phyloP scores from a whole-genome alignment of 2,113 vertebrate genomes.

The Phaethornis superciliosus region DNA sequence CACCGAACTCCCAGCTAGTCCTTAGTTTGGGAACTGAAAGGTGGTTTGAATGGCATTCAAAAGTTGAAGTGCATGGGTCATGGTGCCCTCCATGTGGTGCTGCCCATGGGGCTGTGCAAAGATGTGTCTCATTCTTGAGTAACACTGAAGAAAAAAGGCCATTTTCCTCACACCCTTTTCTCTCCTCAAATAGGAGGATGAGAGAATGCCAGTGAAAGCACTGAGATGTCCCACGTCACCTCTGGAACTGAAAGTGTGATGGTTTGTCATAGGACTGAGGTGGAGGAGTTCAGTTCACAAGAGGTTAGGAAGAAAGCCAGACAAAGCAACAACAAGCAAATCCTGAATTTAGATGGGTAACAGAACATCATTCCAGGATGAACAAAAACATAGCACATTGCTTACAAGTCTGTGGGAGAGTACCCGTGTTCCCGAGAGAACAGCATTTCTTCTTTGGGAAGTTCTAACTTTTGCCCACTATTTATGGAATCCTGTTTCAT shows the following conservation, averaged over 20 bases:
- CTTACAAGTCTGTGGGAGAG: neutral
- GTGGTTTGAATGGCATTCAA: neutral
- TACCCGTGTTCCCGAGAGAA: neutral
- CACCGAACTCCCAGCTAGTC: neutral
- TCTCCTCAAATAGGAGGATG: neutral
- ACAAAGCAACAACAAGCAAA: neutral
- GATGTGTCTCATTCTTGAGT: neutral
- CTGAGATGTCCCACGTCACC: neutral
- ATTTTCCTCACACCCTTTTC: neutral
- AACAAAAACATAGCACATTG: neutral
- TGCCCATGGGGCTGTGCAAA: neutral
- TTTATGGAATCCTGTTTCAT: neutral
- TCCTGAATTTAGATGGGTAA: neutral
- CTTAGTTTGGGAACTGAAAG: neutral
- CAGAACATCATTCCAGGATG: neutral
- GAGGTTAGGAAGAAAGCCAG: neutral
- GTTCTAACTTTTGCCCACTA: neutral
- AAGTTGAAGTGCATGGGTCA: neutral
- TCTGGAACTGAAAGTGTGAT: neutral
- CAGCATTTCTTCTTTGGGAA: neutral
- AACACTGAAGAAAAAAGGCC: neutral
- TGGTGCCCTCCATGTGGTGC: neutral
- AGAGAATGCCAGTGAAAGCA: neutral
- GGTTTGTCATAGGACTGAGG: neutral
- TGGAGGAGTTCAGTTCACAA: neutral